Conservation (phyloP, 2,797 vertebrate genomes). For the Halcyon smyrnensis region DNA sequence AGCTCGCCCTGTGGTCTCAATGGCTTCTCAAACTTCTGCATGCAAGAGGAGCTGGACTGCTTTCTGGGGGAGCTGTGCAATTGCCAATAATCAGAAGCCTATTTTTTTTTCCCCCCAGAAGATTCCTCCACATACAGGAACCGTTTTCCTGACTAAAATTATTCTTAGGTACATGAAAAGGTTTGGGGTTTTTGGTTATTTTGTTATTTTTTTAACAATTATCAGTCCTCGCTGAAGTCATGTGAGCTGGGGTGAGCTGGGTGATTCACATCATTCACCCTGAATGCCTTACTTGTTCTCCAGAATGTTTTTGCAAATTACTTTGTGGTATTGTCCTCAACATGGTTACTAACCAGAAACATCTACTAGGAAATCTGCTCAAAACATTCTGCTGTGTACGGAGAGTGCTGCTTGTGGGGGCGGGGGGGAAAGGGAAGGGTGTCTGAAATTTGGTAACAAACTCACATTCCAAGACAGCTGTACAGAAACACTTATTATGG, state of each 20-base stretch:
- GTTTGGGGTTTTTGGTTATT: too few species aligned
- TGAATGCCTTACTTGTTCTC: slow-evolving; percentile 61
- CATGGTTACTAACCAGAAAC: slow-evolving; percentile 37
- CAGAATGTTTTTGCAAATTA: slow-evolving; percentile 52
- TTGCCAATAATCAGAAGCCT: neutral
- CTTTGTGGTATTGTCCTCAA: slow-evolving; percentile 46
- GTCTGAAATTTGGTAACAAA: slow-evolving; percentile 37
- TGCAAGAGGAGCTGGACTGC: neutral
- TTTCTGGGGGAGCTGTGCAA: slow-evolving; percentile 21
- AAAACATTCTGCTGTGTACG: neutral
- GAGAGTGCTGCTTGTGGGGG: neutral
- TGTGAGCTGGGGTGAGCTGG: slow-evolving; percentile 33
- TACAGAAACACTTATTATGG: neutral
- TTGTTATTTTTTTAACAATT: too few species aligned
- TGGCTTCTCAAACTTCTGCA: neutral
- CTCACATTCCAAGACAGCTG: neutral
- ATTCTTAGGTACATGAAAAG: neutral
- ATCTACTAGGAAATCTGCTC: slow-evolving; percentile 37
- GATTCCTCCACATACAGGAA: neutral
- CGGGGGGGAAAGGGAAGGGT: neutral
- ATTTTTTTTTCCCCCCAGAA: neutral
- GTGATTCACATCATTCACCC: slow-evolving; percentile 41
- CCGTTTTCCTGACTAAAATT: neutral
- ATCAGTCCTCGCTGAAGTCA: slow-evolving; percentile 24
- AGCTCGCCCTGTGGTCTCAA: neutral